Conservation (phyloP, 2,797 vertebrate genomes). For the Tauraco hartlaubi region DNA sequence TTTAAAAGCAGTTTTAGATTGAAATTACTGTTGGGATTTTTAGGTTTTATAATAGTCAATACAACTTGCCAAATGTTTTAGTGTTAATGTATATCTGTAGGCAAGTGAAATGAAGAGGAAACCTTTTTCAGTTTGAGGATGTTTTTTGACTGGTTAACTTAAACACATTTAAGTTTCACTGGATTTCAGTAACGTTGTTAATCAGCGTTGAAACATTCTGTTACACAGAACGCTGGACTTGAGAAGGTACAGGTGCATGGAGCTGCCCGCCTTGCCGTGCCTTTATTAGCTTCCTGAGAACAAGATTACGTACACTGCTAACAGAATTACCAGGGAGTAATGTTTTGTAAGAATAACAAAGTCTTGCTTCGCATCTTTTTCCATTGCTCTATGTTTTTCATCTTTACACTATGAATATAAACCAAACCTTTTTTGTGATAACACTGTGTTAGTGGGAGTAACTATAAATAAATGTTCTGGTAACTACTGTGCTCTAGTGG, state of each 20-base stretch:
- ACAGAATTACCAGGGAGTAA: neutral
- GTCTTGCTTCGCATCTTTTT: neutral
- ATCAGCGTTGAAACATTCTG: neutral
- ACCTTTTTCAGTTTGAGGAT: neutral
- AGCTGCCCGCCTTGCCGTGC: neutral
- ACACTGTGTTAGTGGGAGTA: neutral
- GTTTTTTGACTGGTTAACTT: neutral
- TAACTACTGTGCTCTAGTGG: neutral
- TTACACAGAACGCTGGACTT: neutral
- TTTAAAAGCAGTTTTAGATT: neutral
- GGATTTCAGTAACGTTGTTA: neutral
- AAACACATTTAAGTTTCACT: neutral
- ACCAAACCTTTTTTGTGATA: neutral
- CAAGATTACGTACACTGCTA: neutral
- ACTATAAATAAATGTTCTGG: neutral
- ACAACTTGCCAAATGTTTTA: neutral
- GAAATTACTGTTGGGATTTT: neutral
- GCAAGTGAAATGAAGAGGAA: neutral
- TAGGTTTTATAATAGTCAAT: accelerated
- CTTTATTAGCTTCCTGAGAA: neutral
- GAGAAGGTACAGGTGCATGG: accelerated
- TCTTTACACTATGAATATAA: neutral
- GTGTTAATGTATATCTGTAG: neutral
- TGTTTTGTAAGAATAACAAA: neutral
- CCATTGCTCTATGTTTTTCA: neutral